Conservation (phyloP, 2,113 vertebrate species). For the Ptychochromis oligacanthus region DNA sequence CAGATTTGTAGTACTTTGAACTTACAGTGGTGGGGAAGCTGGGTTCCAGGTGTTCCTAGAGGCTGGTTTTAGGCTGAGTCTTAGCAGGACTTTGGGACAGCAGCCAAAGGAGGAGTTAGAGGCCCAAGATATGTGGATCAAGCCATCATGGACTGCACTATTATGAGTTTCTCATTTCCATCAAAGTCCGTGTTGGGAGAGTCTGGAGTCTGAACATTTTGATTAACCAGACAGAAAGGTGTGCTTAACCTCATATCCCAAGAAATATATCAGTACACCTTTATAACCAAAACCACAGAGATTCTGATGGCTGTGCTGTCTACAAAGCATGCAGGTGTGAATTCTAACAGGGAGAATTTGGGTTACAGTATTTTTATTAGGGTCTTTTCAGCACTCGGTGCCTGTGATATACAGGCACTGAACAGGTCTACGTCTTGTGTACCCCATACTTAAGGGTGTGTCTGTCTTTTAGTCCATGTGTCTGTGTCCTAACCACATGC, state of each 20-base stretch:
- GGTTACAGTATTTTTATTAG: background rate
- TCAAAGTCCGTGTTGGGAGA: background rate
- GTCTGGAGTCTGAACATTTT: conserved; percentile 13
- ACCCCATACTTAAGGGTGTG: background rate
- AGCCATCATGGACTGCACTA: conserved; percentile 4
- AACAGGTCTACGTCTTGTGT: conserved; percentile 24
- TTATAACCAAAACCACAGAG: conserved; percentile 36
- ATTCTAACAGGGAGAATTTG: background rate
- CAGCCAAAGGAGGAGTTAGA: background rate
- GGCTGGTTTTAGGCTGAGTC: conserved; percentile 7
- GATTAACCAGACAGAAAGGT: background rate
- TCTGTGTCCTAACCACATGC: conserved; percentile 34
- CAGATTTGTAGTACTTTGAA: background rate
- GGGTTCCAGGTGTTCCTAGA: background rate
- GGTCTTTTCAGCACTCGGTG: background rate
- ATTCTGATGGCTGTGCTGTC: conserved; percentile 16
- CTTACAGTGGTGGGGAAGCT: background rate
- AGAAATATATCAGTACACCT: conserved; percentile 3
- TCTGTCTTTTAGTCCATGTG: conserved; percentile 12
- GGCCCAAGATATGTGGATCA: conserved; percentile 11
- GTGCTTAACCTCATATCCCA: background rate
- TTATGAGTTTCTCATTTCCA: conserved; percentile 7
- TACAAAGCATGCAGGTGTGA: conserved; percentile 19
- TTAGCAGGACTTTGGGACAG: background rate
- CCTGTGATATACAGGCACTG: background rate